A percentile compares a stretch with the other conserved stretches of the same genome.
Evolutionary conservation across 2,888 invertebrate genomes (phyloP).

Genomic region (Papilio elwesi): DNA sequence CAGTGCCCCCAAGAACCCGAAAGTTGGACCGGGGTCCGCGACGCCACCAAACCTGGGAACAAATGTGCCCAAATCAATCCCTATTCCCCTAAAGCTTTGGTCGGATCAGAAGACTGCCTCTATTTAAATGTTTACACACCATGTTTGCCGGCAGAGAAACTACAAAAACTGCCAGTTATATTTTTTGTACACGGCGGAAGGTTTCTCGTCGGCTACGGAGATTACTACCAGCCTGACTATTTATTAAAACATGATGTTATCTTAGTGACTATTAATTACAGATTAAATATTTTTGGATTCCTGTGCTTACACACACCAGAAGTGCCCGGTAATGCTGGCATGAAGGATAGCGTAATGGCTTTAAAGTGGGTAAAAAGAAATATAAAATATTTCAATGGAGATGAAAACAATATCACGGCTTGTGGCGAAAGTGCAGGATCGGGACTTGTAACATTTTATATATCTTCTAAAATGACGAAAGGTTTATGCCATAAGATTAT

Average conservation of each 20-base stretch:
- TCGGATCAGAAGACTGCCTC: conserved; percentile 87
- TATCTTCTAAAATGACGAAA: conserved; percentile 63
- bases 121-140: conserved; percentile 88
- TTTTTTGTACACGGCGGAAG: conserved; percentile 85
- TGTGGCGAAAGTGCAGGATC: conserved; percentile 75
- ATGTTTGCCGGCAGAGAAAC: conserved; percentile 67
- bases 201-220: conserved; percentile 80
- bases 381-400: conserved; percentile 67
- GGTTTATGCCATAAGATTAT: conserved; percentile 68
- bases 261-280: conserved; percentile 71
- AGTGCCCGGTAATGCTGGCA: conserved; percentile 70
- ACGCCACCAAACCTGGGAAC: conserved; percentile 72
- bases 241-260: conserved; percentile 66
- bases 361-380: conserved; percentile 71
- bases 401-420: conserved; percentile 63
- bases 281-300: conserved; percentile 70
- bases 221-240: conserved; percentile 74
- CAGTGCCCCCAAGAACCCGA: conserved; percentile 69
- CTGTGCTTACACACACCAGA: conserved; percentile 67
- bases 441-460: conserved; percentile 56
- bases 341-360: conserved; percentile 71
- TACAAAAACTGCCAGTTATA: conserved; percentile 75
- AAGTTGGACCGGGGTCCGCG: conserved; percentile 62
- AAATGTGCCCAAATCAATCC: conserved; percentile 77
- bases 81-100: conserved; percentile 61